phyloP scores from a whole-genome alignment of 2,888 invertebrate species.

The Hyppa rectilinea region DNA sequence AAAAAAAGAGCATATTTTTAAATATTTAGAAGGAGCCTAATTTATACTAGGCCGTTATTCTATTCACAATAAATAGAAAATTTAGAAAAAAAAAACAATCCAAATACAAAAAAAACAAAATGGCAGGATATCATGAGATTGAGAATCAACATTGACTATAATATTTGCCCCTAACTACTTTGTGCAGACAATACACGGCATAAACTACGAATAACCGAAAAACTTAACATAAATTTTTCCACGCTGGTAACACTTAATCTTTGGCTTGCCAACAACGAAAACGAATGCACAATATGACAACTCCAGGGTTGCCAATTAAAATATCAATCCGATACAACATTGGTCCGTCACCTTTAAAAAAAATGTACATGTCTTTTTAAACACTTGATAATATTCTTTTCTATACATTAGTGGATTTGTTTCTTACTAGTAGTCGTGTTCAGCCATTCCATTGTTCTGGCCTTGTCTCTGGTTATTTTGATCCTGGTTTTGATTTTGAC shows the following conservation, averaged over 20 bases:
- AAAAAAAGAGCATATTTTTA: conserved; percentile 29
- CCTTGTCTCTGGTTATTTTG: conserved; percentile 74
- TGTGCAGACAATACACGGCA: conserved; percentile 69
- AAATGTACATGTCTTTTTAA: conserved; percentile 86
- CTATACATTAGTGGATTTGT: conserved; percentile 61
- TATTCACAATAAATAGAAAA: conserved; percentile 53
- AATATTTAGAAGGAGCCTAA: conserved; percentile 34
- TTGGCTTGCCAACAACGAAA: conserved; percentile 73
- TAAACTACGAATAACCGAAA: conserved; percentile 64
- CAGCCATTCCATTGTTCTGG: conserved; percentile 84
- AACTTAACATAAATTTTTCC: conserved; percentile 59
- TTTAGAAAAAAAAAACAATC: conserved; percentile 44
- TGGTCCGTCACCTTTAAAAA: conserved; percentile 84
- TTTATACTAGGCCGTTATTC: conserved; percentile 55
- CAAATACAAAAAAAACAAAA: conserved; percentile 51
- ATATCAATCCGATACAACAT: conserved; percentile 80
- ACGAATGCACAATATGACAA: conserved; percentile 67
- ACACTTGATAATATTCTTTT: conserved; percentile 66
- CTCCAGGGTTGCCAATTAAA: conserved; percentile 62
- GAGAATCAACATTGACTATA: conserved; percentile 60
- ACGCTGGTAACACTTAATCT: conserved; percentile 76
- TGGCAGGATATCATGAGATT: conserved; percentile 67
- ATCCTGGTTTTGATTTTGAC: conserved; percentile 75
- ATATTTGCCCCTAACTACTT: conserved; percentile 67
- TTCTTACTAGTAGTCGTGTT: conserved; percentile 88